These are phyloP conservation scores for Fragum fragum DNA, from an alignment of 2,888 invertebrate species.

Conservation along the genomic window DNA sequence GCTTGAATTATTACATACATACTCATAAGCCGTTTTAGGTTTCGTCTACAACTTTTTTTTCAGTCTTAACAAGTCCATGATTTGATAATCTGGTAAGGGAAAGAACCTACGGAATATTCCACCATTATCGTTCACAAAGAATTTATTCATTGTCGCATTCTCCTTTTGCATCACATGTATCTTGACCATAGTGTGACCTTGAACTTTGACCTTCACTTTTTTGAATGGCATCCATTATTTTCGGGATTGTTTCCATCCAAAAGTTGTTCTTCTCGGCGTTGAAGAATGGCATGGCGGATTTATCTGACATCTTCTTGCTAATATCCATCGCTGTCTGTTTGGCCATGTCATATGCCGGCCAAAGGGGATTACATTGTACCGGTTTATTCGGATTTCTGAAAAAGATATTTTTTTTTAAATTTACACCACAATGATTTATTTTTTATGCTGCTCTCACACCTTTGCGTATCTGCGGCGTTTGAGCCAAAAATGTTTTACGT, in stretches of 20 bases:
- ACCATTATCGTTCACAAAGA: neutral
- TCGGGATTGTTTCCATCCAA: constrained; percentile 19
- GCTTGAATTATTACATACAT: no score
- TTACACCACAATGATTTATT: neutral
- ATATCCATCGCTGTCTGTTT: constrained; percentile 22
- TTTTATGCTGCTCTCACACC: no score
- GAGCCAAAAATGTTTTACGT: no score
- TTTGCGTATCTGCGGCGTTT: no score
- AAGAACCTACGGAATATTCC: no score
- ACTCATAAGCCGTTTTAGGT: no score
- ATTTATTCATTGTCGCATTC: neutral
- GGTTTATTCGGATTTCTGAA: constrained; percentile 13
- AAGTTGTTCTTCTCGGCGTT: constrained; percentile 23
- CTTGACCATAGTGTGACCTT: neutral
- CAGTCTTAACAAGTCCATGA: no score
- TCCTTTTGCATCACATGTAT: constrained; percentile 5
- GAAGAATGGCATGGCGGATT: constrained; percentile 3
- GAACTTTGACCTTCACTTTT: constrained; percentile 1
- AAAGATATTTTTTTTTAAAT: neutral
- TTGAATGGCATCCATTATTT: constrained; percentile 8
- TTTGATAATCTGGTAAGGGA: no score
- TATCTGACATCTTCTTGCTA: constrained; percentile 8
- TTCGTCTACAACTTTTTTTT: no score
- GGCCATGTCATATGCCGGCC: constrained; percentile 9
- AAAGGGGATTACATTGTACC: neutral